Conservation (phyloP, 2,797 vertebrate genomes). For the Botia almorhae region DNA sequence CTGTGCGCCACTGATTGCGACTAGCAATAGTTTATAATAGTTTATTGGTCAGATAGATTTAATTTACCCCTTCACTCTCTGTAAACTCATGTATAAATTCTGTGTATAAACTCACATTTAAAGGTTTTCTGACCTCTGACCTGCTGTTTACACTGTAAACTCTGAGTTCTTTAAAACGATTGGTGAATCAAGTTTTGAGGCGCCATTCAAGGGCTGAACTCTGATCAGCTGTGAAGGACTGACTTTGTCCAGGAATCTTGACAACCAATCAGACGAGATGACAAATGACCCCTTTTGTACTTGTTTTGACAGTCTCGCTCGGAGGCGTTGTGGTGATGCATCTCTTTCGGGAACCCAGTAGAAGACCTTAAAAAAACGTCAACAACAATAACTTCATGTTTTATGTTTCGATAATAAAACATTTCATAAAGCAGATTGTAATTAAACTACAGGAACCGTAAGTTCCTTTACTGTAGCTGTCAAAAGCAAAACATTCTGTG, state of each 20-base stretch:
- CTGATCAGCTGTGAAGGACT: background rate
- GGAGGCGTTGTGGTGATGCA: background rate
- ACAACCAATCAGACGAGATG: constrained; percentile 6
- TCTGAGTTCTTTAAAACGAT: background rate
- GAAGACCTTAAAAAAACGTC: constrained; percentile 16
- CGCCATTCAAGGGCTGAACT: too few species aligned
- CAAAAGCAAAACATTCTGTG: background rate
- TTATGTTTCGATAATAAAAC: background rate
- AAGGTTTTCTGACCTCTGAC: background rate
- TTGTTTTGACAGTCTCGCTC: constrained; percentile 6
- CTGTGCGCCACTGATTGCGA: background rate
- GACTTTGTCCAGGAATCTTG: background rate
- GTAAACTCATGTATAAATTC: background rate
- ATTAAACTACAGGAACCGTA: background rate
- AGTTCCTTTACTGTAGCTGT: background rate
- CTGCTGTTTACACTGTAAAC: background rate
- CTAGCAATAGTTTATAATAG: too few species aligned
- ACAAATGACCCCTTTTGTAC: constrained; percentile 4
- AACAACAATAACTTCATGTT: background rate
- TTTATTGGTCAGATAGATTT: constrained; percentile 11
- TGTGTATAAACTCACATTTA: too few species aligned
- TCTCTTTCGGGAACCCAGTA: constrained; percentile 7
- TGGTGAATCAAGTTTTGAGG: background rate
- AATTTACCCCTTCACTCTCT: background rate
- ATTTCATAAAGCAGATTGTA: background rate